Evolutionary conservation across 2,797 vertebrate species (phyloP).

Genomic region (Cuniculus paca): DNA sequence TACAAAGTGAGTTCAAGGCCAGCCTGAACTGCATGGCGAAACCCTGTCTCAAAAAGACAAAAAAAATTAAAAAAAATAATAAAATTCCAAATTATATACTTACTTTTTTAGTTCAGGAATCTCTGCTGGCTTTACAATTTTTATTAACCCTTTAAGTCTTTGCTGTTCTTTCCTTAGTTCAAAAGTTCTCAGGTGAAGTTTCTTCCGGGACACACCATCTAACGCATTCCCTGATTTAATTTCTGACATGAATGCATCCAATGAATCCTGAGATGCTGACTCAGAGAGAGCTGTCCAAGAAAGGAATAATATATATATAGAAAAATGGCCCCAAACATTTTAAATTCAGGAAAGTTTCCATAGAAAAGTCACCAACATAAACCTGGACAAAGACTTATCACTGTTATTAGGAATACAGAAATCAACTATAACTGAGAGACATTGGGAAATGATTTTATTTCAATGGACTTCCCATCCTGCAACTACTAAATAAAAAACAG

Average conservation of each 20-base stretch:
- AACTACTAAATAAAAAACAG: conserved; percentile 18
- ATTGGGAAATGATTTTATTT: neutral
- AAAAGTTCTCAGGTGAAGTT: conserved; percentile 94
- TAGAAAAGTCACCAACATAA: neutral
- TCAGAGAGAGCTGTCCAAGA: conserved; percentile 87
- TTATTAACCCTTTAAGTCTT: conserved; percentile 94
- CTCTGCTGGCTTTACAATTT: conserved; percentile 94
- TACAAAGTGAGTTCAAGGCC: too few species aligned
- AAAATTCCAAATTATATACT: conserved; percentile 86
- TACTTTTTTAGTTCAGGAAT: conserved; percentile 95
- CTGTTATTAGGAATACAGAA: neutral
- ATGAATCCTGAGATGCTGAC: conserved; percentile 92
- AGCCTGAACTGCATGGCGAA: too few species aligned
- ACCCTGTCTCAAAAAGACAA: too few species aligned
- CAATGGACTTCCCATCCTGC: neutral
- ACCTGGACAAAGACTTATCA: neutral
- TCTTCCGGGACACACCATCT: conserved; percentile 94
- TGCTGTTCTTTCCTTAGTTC: conserved; percentile 95
- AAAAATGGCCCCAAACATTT: conserved; percentile 4
- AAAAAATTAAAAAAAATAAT: too few species aligned
- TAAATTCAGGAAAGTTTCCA: conserved; percentile 19
- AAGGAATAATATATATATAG: conserved; percentile 50
- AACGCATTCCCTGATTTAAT: conserved; percentile 92
- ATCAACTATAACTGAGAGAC: neutral
- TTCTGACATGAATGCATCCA: conserved; percentile 97